Conservation (phyloP, 2,797 vertebrate genomes). For the Vipera ursinii region DNA sequence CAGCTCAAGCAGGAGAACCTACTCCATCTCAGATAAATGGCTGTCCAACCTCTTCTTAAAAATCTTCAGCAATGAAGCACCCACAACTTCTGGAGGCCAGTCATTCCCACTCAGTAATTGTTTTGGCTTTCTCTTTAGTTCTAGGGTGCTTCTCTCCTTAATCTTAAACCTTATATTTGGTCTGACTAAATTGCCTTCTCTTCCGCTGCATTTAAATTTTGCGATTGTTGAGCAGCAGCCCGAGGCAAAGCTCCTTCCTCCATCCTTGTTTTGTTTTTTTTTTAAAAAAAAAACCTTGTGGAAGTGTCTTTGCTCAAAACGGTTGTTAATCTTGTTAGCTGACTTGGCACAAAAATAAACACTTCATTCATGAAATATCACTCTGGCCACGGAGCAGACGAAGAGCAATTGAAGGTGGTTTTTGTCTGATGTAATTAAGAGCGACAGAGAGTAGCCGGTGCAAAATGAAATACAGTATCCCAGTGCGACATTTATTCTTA, state of each 20-base stretch:
- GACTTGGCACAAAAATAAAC: constrained; percentile 75
- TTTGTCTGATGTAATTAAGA: constrained; percentile 65
- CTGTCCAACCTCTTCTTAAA: not conserved
- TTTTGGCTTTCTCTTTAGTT: not conserved
- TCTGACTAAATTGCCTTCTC: constrained; percentile 43
- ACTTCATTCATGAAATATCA: constrained; percentile 73
- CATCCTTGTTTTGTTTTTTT: not conserved
- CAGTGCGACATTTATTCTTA: constrained; percentile 54
- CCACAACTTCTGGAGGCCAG: not conserved
- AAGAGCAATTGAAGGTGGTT: constrained; percentile 46
- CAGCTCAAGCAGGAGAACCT: not conserved
- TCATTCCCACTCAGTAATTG: not conserved
- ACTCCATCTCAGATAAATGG: no score
- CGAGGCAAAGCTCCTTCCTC: not conserved
- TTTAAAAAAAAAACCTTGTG: constrained; percentile 52
- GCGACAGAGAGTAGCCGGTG: constrained; percentile 49
- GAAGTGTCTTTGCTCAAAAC: constrained; percentile 66
- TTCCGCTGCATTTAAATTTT: constrained; percentile 52
- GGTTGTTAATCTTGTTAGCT: constrained; percentile 71
- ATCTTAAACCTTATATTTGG: not conserved
- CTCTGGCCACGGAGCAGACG: constrained; percentile 67
- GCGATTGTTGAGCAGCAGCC: constrained; percentile 55
- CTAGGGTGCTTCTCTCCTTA: not conserved
- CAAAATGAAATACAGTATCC: constrained; percentile 43
- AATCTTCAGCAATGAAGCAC: not conserved